phyloP scores from a whole-genome alignment of 1,140 invertebrate genomes.

The Teleopsis dalmanni region DNA sequence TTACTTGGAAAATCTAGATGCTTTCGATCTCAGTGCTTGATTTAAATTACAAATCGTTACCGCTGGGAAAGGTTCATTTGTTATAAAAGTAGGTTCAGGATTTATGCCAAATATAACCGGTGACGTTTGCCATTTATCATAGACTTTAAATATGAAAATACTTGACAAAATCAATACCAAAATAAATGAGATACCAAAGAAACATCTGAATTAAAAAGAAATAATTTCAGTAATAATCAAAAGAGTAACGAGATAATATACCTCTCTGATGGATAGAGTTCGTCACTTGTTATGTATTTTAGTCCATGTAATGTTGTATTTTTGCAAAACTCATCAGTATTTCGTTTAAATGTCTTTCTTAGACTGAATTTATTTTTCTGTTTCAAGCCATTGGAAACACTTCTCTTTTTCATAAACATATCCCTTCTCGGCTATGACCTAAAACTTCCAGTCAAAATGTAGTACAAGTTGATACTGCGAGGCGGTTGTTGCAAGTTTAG shows the following conservation, averaged over 20 bases:
- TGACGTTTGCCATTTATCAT: constrained; percentile 32
- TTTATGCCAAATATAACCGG: constrained; percentile 35
- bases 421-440: too few relatives aligned
- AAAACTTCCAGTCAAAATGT: too few relatives aligned
- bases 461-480: too few relatives aligned
- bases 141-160: constrained; percentile 29
- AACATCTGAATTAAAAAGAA: constrained; percentile 16
- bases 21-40: constrained; percentile 21
- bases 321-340: constrained; percentile 34
- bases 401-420: too few relatives aligned
- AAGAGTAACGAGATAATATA: constrained; percentile 12
- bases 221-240: neutral
- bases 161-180: constrained; percentile 20
- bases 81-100: constrained; percentile 31
- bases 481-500: too few relatives aligned
- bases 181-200: constrained; percentile 30
- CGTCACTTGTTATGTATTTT: constrained; percentile 29
- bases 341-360: neutral
- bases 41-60: constrained; percentile 38
- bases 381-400: too few relatives aligned
- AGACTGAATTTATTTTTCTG: too few relatives aligned
- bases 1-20: constrained; percentile 14
- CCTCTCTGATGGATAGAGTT: constrained; percentile 23
- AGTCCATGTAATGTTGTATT: constrained; percentile 34
- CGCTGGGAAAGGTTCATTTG: constrained; percentile 34